phyloP scores from a whole-genome alignment of 2,113 vertebrate species.

The Condylura cristata region DNA sequence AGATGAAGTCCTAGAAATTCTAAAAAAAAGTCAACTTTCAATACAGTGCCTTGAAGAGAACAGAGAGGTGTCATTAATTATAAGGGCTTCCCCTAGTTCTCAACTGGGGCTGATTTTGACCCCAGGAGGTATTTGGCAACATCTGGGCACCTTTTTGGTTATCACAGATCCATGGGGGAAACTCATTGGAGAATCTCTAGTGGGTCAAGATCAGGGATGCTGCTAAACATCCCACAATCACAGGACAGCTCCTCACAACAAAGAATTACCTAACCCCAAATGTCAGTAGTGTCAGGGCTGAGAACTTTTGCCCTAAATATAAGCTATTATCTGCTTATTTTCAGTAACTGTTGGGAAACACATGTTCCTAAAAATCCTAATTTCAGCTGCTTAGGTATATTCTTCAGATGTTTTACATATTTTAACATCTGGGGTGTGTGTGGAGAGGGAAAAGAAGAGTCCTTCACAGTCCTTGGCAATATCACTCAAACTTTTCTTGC shows the following conservation, averaged over 20 bases:
- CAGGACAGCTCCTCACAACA: background rate
- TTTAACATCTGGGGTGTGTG: background rate
- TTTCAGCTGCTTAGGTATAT: background rate
- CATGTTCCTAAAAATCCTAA: background rate
- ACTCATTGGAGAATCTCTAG: background rate
- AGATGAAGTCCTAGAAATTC: background rate
- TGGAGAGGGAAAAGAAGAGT: background rate
- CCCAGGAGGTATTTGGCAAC: background rate
- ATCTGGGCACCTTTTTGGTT: background rate
- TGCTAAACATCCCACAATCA: background rate
- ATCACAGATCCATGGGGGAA: background rate
- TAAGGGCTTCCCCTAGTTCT: background rate
- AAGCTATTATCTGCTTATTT: background rate
- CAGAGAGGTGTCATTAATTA: background rate
- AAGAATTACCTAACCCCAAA: background rate
- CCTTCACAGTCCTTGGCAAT: background rate
- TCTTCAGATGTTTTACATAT: background rate
- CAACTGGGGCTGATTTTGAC: background rate
- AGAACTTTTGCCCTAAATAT: background rate
- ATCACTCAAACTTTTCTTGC: background rate
- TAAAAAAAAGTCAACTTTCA: background rate
- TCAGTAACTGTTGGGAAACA: background rate
- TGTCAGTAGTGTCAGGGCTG: background rate
- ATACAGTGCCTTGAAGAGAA: background rate
- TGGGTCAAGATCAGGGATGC: background rate